Evolutionary conservation across 2,113 vertebrate genomes (phyloP).

Genomic region (Cariama cristata): DNA sequence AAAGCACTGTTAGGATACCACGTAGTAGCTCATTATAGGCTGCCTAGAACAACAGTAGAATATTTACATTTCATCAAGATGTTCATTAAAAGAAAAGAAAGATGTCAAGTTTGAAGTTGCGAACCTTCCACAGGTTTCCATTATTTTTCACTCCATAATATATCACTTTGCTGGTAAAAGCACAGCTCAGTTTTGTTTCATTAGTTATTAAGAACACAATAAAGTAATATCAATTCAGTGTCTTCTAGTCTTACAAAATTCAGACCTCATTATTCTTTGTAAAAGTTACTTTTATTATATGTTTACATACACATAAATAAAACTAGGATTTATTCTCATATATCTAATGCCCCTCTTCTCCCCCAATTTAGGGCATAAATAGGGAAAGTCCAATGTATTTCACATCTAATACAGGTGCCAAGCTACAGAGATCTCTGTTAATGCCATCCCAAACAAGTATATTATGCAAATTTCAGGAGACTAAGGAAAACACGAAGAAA

Average conservation of each 20-base stretch:
- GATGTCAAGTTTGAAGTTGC: not conserved
- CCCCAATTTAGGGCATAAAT: not conserved
- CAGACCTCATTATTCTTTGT: not conserved
- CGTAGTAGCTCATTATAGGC: not conserved
- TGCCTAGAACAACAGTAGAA: not conserved
- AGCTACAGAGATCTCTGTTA: not conserved
- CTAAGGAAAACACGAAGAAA: not conserved
- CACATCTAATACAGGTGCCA: not conserved
- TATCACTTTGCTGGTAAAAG: not conserved
- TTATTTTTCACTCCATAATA: not conserved
- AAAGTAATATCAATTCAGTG: not conserved
- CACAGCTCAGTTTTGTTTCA: not conserved
- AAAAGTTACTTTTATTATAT: not conserved
- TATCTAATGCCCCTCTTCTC: not conserved
- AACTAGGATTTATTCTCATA: not conserved
- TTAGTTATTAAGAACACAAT: not conserved
- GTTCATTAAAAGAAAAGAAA: conserved; percentile 19
- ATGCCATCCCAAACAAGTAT: not conserved
- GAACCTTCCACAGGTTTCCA: not conserved
- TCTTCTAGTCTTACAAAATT: not conserved
- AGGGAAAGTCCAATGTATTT: not conserved
- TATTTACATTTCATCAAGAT: not conserved
- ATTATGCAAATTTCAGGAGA: not conserved
- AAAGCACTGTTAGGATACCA: not conserved
- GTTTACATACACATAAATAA: not conserved